Conservation (phyloP, 2,797 vertebrate species). For the Neopelma chrysocephalum region DNA sequence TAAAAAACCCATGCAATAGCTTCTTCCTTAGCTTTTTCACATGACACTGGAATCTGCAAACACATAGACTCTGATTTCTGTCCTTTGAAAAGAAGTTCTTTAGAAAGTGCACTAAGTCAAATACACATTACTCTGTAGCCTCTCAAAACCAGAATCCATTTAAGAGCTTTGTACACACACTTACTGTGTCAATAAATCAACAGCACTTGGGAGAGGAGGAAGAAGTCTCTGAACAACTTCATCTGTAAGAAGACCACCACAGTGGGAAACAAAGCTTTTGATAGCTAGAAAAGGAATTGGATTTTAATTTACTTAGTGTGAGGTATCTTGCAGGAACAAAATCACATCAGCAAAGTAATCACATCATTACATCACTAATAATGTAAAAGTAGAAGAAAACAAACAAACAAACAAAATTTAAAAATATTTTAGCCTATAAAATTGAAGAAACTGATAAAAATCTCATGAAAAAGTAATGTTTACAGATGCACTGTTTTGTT, state of each 20-base stretch:
- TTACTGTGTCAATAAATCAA: conserved; percentile 88
- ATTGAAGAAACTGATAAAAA: not conserved
- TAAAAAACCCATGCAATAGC: not conserved
- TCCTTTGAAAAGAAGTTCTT: not conserved
- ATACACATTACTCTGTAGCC: not conserved
- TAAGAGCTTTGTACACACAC: conserved; percentile 65
- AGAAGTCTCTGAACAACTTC: conserved; percentile 84
- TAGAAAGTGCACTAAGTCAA: not conserved
- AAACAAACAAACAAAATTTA: not conserved
- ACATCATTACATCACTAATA: not conserved
- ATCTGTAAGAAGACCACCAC: conserved; percentile 85
- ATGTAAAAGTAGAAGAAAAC: not conserved
- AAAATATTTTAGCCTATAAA: not conserved
- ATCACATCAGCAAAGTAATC: not conserved
- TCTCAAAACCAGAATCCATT: conserved; percentile 2
- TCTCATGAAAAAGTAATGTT: not conserved
- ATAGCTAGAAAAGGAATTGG: conserved; percentile 75
- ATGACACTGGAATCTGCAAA: not conserved
- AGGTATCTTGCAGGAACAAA: not conserved
- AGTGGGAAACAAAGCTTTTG: conserved; percentile 87
- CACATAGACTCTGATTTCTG: not conserved
- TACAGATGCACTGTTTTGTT: not conserved
- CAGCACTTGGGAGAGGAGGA: conserved; percentile 84
- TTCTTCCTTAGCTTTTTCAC: conserved; percentile 1
- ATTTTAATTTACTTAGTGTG: not conserved